These are phyloP conservation scores for Ictidomys tridecemlineatus DNA, from an alignment of 2,113 vertebrate genomes.

Conservation along the genomic window DNA sequence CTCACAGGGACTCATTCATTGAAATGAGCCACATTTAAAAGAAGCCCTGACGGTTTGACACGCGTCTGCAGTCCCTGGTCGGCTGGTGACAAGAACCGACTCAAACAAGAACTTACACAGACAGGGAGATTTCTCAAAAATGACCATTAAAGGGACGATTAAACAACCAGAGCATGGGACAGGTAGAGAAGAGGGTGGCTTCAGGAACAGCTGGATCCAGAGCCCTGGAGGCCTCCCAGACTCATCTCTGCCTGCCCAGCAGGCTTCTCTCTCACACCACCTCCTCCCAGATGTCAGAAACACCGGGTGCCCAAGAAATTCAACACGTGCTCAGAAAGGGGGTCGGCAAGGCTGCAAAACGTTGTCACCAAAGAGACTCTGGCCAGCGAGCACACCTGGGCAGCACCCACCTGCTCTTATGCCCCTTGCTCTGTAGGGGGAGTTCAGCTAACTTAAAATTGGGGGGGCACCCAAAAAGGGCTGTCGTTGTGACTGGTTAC, in stretches of 20 bases:
- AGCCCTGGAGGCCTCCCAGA: neutral
- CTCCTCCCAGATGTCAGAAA: neutral
- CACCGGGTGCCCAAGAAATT: too few species aligned
- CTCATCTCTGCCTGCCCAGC: neutral
- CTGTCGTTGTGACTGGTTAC: too few species aligned
- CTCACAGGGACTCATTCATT: neutral
- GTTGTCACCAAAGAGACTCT: too few species aligned
- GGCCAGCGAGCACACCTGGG: too few species aligned
- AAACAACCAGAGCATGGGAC: neutral
- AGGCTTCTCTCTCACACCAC: neutral
- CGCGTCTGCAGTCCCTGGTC: too few species aligned
- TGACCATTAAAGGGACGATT: neutral
- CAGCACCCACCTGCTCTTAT: too few species aligned
- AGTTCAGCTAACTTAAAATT: too few species aligned
- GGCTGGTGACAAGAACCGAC: neutral
- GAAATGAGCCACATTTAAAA: neutral
- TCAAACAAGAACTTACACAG: too few species aligned
- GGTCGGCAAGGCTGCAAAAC: too few species aligned
- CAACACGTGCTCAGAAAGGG: too few species aligned
- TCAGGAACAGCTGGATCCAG: neutral
- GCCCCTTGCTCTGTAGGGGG: too few species aligned
- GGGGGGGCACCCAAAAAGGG: too few species aligned
- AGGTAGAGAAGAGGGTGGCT: neutral
- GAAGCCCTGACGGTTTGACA: neutral
- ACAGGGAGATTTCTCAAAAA: neutral